Conservation (phyloP, 1,140 invertebrate species). For the Plodia interpunctella region DNA sequence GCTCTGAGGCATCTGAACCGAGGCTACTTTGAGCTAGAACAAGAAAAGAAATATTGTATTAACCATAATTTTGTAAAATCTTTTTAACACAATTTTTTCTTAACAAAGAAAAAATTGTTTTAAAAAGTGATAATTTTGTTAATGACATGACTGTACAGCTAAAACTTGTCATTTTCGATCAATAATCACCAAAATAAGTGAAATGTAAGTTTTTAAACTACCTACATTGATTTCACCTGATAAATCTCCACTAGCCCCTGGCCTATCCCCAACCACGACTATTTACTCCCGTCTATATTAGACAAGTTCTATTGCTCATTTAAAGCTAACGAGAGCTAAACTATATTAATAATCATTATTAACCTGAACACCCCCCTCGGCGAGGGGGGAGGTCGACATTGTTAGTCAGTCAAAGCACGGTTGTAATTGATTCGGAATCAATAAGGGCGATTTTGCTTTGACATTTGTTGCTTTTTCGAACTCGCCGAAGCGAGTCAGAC, state of each 20-base stretch:
- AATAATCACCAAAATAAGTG: too few relatives aligned
- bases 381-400: conserved; percentile 7
- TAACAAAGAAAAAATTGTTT: too few relatives aligned
- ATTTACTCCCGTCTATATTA: conserved; percentile 60
- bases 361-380: conserved; percentile 26
- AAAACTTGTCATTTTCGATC: too few relatives aligned
- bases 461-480: not conserved
- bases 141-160: too few relatives aligned
- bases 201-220: too few relatives aligned
- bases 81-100: too few relatives aligned
- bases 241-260: conserved; percentile 15
- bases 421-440: not conserved
- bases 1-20: too few relatives aligned
- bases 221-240: too few relatives aligned
- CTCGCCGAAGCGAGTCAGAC: not conserved
- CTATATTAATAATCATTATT: conserved; percentile 66
- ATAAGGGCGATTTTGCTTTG: not conserved
- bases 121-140: too few relatives aligned
- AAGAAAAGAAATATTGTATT: too few relatives aligned
- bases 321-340: conserved; percentile 57
- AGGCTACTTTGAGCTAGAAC: too few relatives aligned
- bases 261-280: conserved; percentile 37
- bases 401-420: conserved; percentile 5
- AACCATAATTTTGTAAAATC: too few relatives aligned
- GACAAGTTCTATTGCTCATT: conserved; percentile 58